Percentiles rank a stretch among this genome's conserved stretches.
phyloP scores from a whole-genome alignment of 1,140 invertebrate species.

The Bombus impatiens region DNA sequence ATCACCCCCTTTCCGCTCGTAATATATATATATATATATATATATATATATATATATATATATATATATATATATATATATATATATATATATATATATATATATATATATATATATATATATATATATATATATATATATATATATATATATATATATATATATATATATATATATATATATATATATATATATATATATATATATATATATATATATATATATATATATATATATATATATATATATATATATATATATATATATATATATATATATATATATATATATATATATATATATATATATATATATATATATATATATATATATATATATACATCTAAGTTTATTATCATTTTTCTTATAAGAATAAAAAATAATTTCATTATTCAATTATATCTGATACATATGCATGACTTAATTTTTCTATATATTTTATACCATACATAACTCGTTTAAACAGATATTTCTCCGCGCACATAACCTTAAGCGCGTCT shows the following conservation, averaged over 20 bases:
- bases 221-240: too few species aligned
- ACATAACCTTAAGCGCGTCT: not conserved
- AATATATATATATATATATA: too few species aligned
- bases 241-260: too few species aligned
- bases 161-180: not conserved
- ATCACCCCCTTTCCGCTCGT: too few species aligned
- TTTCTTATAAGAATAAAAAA: not conserved
- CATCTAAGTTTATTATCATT: not conserved
- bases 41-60: too few species aligned
- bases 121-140: not conserved
- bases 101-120: too few species aligned
- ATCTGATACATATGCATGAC: not conserved
- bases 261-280: too few species aligned
- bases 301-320: too few species aligned
- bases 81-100: not conserved
- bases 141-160: not conserved
- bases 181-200: not conserved
- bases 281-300: too few species aligned
- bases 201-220: too few species aligned
- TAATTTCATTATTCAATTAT: not conserved
- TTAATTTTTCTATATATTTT: not conserved
- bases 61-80: not conserved
- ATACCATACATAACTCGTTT: not conserved
- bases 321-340: not conserved
- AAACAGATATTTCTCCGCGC: conserved; percentile 4